Evolutionary conservation across 2,797 vertebrate genomes (phyloP).

Genomic region (Spinibarbus caldwelli): DNA sequence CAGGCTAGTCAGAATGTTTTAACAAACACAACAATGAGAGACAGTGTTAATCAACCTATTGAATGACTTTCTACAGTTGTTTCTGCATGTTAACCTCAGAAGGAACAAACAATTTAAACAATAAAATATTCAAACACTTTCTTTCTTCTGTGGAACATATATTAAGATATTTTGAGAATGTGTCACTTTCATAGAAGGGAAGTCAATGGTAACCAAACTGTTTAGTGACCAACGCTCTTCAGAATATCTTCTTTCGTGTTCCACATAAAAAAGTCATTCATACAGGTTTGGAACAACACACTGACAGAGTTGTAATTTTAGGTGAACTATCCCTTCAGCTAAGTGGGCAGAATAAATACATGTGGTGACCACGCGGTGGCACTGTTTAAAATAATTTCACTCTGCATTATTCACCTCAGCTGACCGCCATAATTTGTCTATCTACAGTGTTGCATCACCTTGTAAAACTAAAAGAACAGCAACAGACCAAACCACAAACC

Average conservation of each 20-base stretch:
- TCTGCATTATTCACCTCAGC: not conserved
- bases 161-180: not conserved
- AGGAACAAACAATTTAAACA: not conserved
- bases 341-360: not conserved
- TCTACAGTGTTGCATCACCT: constrained; percentile 12
- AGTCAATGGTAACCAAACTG: no score
- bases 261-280: not conserved
- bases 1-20: not conserved
- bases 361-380: constrained; percentile 13
- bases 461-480: not conserved
- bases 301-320: not conserved
- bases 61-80: not conserved
- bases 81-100: not conserved
- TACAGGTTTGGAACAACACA: not conserved
- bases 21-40: not conserved
- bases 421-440: constrained; percentile 1
- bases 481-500: not conserved
- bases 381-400: constrained; percentile 11
- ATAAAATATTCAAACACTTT: not conserved
- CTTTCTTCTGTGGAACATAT: not conserved
- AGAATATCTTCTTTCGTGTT: not conserved
- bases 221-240: not conserved
- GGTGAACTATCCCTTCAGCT: not conserved
- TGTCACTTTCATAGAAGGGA: not conserved
- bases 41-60: not conserved